phyloP scores from a whole-genome alignment of 2,888 invertebrate species.

The Tricholauxania praeusta region DNA sequence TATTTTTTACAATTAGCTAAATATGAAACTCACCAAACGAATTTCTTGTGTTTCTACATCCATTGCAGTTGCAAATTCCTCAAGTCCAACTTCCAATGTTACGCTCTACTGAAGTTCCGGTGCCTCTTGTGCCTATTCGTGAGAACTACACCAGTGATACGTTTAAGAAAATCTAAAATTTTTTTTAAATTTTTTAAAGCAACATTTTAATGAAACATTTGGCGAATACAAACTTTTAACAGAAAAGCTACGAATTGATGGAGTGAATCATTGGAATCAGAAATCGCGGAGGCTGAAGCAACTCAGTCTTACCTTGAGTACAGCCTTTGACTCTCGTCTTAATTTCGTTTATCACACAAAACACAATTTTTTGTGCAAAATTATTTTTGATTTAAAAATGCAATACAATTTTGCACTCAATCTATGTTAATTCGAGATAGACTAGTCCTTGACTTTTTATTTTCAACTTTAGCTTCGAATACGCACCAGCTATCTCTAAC shows the following conservation, averaged over 20 bases:
- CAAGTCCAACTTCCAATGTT: slow-evolving; percentile 1
- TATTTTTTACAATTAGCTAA: not conserved
- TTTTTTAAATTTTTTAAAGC: not conserved
- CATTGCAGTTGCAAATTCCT: slow-evolving; percentile 51
- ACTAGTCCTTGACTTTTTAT: not conserved
- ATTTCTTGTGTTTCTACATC: slow-evolving; percentile 66
- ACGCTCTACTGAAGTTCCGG: not conserved
- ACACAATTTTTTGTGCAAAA: no score
- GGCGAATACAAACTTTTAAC: not conserved
- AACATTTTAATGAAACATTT: not conserved
- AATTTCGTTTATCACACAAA: no score
- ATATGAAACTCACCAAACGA: slow-evolving; percentile 51
- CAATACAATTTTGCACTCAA: no score
- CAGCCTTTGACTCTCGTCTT: no score
- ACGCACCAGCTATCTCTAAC: not conserved
- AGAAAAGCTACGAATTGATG: slow-evolving; percentile 5
- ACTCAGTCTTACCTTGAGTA: no score
- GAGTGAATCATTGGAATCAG: slow-evolving; percentile 10
- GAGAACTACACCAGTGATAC: not conserved
- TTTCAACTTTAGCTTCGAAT: slow-evolving; percentile 18
- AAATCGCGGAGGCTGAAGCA: not conserved
- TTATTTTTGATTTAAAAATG: no score
- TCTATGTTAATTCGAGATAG: no score
- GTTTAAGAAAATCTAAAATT: slow-evolving; percentile 3
- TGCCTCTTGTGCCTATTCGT: not conserved